Evolutionary conservation across 2,888 invertebrate species (phyloP).

Genomic region (Dryobota labecula): DNA sequence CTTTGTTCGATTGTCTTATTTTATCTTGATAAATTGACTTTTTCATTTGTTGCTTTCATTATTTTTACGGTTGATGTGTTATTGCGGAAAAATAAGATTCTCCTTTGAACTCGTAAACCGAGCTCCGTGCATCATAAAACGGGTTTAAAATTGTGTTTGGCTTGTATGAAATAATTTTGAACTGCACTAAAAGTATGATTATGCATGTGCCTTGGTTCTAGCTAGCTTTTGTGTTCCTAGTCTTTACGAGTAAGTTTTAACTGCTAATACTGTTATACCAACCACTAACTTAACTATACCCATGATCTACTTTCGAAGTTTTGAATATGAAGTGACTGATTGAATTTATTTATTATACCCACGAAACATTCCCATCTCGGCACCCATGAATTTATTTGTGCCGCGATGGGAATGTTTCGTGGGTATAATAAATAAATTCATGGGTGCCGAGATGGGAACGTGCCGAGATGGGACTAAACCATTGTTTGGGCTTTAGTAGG

Average conservation of each 20-base stretch:
- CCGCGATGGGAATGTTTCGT: no score
- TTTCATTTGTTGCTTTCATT: conserved; percentile 52
- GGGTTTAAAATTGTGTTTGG: conserved; percentile 17
- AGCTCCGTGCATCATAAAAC: conserved; percentile 1
- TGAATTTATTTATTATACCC: no score
- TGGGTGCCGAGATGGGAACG: no score
- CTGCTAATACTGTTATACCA: background rate
- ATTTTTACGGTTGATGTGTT: conserved; percentile 35
- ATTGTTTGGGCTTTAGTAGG: no score
- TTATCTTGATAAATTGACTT: conserved; percentile 54
- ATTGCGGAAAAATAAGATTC: conserved; percentile 14
- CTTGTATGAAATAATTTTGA: conserved; percentile 17
- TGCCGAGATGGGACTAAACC: no score
- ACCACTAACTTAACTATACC: background rate
- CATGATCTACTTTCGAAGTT: background rate
- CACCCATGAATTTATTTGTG: no score
- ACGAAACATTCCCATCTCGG: no score
- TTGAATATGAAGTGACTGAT: background rate
- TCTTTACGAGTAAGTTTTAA: conserved; percentile 6
- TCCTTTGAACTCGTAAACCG: conserved; percentile 2
- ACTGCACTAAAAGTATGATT: conserved; percentile 22
- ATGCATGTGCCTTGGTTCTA: conserved; percentile 15
- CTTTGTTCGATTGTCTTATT: conserved; percentile 54
- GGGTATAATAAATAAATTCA: no score
- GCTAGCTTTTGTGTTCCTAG: background rate